Percentiles rank a stretch among this genome's conserved stretches.
Evolutionary conservation across 2,888 invertebrate species (phyloP).

Genomic region (Tryphoninae sp.): DNA sequence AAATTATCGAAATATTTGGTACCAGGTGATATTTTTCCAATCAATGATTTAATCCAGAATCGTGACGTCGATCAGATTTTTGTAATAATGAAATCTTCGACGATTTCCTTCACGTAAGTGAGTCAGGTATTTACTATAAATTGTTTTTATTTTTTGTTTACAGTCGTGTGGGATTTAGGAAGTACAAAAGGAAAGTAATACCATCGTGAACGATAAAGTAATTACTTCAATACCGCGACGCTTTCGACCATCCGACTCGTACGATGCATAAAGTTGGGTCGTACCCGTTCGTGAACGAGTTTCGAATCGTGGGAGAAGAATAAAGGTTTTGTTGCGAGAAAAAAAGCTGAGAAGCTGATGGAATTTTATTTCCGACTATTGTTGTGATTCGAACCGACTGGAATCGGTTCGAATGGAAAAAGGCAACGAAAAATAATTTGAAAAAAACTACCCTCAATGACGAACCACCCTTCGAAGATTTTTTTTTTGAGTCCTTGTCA

Average conservation of each 20-base stretch:
- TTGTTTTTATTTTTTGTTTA: background rate
- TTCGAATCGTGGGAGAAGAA: background rate
- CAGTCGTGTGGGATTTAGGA: background rate
- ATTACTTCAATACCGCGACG: slow-evolving; percentile 38
- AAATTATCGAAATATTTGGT: too few species aligned
- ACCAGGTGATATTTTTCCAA: too few species aligned
- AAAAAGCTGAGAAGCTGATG: background rate
- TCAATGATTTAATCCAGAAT: background rate
- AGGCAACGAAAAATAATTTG: background rate
- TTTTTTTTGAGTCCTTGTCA: background rate
- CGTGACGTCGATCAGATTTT: background rate
- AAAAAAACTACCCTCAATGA: too few species aligned
- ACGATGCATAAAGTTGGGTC: slow-evolving; percentile 28
- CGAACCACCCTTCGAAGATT: too few species aligned
- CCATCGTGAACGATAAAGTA: slow-evolving; percentile 35
- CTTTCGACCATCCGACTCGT: slow-evolving; percentile 27
- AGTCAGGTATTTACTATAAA: background rate
- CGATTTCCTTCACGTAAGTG: background rate
- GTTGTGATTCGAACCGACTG: background rate
- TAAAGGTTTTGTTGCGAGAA: background rate
- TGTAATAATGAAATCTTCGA: background rate
- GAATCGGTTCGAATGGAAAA: background rate
- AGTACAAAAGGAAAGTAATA: slow-evolving; percentile 14
- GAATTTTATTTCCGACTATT: background rate
- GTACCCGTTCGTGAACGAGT: background rate